Conservation (phyloP, 2,113 vertebrate species). For the Alethe diademata region DNA sequence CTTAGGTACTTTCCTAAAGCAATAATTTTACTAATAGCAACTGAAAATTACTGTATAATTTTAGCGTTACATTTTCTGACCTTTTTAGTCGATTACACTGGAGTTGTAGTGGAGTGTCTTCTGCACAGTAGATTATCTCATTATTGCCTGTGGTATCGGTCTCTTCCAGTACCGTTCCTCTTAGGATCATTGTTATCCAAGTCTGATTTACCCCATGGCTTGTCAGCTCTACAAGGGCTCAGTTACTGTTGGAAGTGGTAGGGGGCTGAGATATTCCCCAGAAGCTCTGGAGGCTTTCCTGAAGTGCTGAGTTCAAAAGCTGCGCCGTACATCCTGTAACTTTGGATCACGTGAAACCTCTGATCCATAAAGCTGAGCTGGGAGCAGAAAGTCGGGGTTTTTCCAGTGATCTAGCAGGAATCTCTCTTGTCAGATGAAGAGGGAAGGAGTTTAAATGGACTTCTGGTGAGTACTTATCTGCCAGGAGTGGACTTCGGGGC, state of each 20-base stretch:
- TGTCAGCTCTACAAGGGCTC: background rate
- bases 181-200: background rate
- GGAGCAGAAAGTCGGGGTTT: background rate
- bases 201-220: background rate
- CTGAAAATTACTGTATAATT: constrained; percentile 43
- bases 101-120: constrained; percentile 8
- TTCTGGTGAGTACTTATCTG: accelerated
- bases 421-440: background rate
- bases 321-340: accelerated
- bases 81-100: background rate
- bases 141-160: background rate
- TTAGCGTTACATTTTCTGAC: constrained; percentile 37
- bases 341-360: background rate
- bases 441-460: background rate
- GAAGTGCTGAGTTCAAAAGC: accelerated
- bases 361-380: background rate
- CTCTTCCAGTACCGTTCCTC: background rate
- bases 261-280: background rate
- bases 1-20: constrained; percentile 28
- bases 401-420: background rate
- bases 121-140: background rate
- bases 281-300: background rate
- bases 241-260: background rate
- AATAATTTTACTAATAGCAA: constrained; percentile 37
- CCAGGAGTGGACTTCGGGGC: background rate